Evolutionary conservation across 2,888 invertebrate species (phyloP), one percentile per base, ranked within the genome.

Genomic region (Mystacides longicornis): DNA sequence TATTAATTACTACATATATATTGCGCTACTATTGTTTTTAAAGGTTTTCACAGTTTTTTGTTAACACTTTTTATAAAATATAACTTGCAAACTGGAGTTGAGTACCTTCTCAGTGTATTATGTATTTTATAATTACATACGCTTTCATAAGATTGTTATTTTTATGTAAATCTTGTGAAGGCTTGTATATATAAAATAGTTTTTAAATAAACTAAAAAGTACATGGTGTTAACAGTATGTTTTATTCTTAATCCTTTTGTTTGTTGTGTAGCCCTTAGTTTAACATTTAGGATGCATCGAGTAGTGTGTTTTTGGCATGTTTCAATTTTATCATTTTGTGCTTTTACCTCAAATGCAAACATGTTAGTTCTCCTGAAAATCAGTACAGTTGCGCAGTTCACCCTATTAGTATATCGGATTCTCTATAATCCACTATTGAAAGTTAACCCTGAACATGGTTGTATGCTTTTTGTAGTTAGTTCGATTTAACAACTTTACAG

Each of bases 101-200:
- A 37, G 16, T 37, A 37, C 4, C 14, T 37, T 37, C 37, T 37
- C 37, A 37, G 16, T 37, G 37, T 14, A 37, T 37, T 37, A 16
- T 37, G 37, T 37, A 37, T 27, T 27, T 27, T 27, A 27, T 27
- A 27, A n/a, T 37, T 37, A 56, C 56, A 56, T 56, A 43, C 21
- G 37, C 45, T 51, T 48, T 56, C 56, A 52, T 56, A 56, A 56
- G 56, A 55, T 56, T 53, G 53, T 56, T 58, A 58, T 58, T 60
- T 60, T 60, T 57, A 57, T 58, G 58, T 54, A 54, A 52, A 58
- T 60, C 60, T 60, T 60, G 56, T 55, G 58, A 57, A 59, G 56
- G 57, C 59, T 54, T 61, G 59, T 61, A 61, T 53, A n/a, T n/a
- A 61, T 61, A 60, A 27, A 27, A 60, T 61, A 61, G 61, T 61